Base-by-base conservation (phyloP, 2,797 vertebrate genomes). In the Chaunax sp. region DNA sequence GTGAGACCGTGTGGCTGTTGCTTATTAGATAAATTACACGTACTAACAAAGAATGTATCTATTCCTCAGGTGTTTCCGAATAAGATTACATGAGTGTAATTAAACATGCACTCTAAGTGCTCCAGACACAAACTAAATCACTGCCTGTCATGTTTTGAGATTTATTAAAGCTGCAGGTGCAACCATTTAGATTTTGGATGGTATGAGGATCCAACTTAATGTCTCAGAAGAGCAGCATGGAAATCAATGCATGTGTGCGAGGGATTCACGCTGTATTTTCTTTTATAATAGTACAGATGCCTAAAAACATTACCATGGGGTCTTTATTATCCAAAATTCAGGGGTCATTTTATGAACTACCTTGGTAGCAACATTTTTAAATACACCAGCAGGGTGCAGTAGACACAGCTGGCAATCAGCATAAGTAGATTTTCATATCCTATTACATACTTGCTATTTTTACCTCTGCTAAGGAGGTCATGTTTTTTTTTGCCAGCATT, bases 41-140 rank as follows among this genome's bases (percentile, higher is more conserved):
- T 86, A 86, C 92, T 95, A 94, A 96, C 94, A 96, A 95, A 96
- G 93, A 92, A 93, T 90, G 93, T 92, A 91, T 94, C 91, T 93
- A 94, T 95, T n/a, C 93, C 95, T 96, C 96, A 96, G 96, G 96
- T 97, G 96, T 96, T 96, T 96, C 93, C 94, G 95, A 95, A 97
- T 93, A 93, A 95, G 93, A 94, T 95, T 93, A 92, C 93, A 94
- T 88, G 93, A 94, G 92, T 95, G 93, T 95, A 95, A 98, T 97
- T 96, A 96, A 96, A 95, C 93, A 88, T 92, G 55, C 93, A 95
- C 92, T 93, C 91, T 94, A 94, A 95, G 95, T 91, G 92, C 94
- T 93, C 89, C 94, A 93, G 93, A 93, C 94, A 93, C 94, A 93
- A 91, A 94, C 93, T 93, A 94, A 96, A 97, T 97, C 94, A 96